phyloP scores from a whole-genome alignment of 2,113 vertebrate species.

The Gopherus evgoodei region DNA sequence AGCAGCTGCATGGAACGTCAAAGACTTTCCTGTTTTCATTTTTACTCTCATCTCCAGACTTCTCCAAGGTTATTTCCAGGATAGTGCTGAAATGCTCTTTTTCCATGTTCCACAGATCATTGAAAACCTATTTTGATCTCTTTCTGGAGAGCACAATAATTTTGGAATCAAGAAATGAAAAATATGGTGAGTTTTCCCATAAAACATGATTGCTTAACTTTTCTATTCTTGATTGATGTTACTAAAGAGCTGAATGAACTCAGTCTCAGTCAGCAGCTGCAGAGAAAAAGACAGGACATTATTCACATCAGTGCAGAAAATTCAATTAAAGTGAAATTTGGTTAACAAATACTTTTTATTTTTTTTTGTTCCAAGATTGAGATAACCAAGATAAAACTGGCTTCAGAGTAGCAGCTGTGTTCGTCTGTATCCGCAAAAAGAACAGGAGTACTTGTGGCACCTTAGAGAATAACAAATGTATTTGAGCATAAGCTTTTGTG shows the following conservation, averaged over 20 bases:
- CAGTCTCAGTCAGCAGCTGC: neutral
- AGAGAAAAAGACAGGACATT: neutral
- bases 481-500: too few relatives aligned
- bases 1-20: neutral
- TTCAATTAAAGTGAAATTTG: neutral
- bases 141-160: neutral
- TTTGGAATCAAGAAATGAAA: neutral
- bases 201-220: neutral
- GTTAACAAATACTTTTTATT: neutral
- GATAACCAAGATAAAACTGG: neutral
- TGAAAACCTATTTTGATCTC: neutral
- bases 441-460: too few relatives aligned
- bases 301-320: fast-evolving
- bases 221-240: neutral
- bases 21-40: neutral
- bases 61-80: neutral
- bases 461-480: too few relatives aligned
- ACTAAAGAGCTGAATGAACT: neutral
- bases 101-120: neutral
- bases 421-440: too few relatives aligned
- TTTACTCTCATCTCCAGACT: neutral
- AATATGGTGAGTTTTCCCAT: neutral
- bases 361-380: neutral
- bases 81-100: neutral
- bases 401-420: too few relatives aligned